Percentiles rank a stretch among this genome's conserved stretches.
Conservation (phyloP, 1,140 invertebrate genomes). For the Pseudobourletiella spinata region DNA sequence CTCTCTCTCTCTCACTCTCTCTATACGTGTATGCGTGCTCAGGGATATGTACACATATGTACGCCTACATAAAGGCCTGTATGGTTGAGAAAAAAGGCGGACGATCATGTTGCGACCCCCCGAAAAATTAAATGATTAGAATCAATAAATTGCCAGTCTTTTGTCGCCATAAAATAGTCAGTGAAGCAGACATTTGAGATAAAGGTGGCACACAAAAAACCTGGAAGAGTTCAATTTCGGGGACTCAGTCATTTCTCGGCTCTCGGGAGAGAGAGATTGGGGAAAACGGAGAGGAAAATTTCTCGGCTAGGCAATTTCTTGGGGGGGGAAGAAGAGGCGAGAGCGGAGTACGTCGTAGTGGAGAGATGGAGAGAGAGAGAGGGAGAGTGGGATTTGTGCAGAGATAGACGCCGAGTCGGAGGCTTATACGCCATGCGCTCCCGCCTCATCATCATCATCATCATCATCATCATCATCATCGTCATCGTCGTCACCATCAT, state of each 20-base stretch:
- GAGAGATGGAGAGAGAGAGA: not conserved
- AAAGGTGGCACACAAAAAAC: conserved; percentile 25
- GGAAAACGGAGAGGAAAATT: conserved; percentile 25
- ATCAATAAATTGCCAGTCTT: conserved; percentile 37
- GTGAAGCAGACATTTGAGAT: conserved; percentile 35
- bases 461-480: too few relatives aligned
- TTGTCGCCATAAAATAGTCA: conserved; percentile 35
- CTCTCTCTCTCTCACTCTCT: not conserved
- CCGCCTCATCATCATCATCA: conserved; percentile 9
- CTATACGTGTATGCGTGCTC: too few relatives aligned
- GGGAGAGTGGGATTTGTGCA: not conserved
- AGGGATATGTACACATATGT: too few relatives aligned
- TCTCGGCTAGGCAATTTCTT: conserved; percentile 13
- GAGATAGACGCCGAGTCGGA: not conserved
- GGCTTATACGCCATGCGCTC: conserved; percentile 11
- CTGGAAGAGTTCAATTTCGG: conserved; percentile 32
- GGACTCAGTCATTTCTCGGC: conserved; percentile 25
- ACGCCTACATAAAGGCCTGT: too few relatives aligned
- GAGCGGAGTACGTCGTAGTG: not conserved
- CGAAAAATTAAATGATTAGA: conserved; percentile 37
- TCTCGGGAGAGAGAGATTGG: conserved; percentile 16
- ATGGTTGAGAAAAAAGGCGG: not conserved
- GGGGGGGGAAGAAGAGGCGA: not conserved
- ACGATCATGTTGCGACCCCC: conserved; percentile 23
- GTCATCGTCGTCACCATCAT: too few relatives aligned